Evolutionary conservation across 2,888 invertebrate genomes (phyloP), one percentile per base, ranked within the genome.

Genomic region (Plusia festucae): DNA sequence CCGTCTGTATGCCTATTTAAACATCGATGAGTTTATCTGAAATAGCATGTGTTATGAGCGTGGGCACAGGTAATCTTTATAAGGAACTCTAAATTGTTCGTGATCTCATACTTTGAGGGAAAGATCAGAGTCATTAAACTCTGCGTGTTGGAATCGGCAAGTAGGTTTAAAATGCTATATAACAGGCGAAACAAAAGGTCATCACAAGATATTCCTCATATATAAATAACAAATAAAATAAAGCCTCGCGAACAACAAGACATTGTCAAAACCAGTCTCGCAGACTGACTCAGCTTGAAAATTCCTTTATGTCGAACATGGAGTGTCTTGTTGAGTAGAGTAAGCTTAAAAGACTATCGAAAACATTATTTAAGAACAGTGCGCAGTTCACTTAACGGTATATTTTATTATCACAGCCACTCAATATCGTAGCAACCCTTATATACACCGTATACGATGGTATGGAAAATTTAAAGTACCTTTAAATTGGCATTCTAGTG

Each of bases 181-280:
- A 34, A 20, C 16, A 16, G 18, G 22, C 16, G n/a, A 46, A 44
- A 53, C 34, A 6, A 62, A 40, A 34, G 11, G 2, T 30, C 65
- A 66, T 53, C 54, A 53, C 60, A 53, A 65, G 65, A 64, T 65
- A 54, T 32, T 61, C 49, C 60, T 44, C 53, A 44, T 49, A n/a
- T 20, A 51, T 70, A 5, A 70, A 61, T 27, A 53, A 63, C 60
- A 62, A 49, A 46, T 64, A 64, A 44, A 54, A 52, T 32, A 58
- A 62, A 53, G 53, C 46, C 49, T 68, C 59, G 59, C 24, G 40
- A 52, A 22, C 57, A 55, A 24, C 58, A 57, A 57, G 40, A 54
- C 63, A 65, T 68, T 75, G 76, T 78, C 78, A 75, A 75, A 68
- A 66, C 51, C 77, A 78, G 65, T 65, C 54, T 27, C 34, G 46